Percentiles rank a stretch among this genome's conserved stretches.
phyloP scores from a whole-genome alignment of 1,140 invertebrate genomes.

The Alviniconcha marisindica region DNA sequence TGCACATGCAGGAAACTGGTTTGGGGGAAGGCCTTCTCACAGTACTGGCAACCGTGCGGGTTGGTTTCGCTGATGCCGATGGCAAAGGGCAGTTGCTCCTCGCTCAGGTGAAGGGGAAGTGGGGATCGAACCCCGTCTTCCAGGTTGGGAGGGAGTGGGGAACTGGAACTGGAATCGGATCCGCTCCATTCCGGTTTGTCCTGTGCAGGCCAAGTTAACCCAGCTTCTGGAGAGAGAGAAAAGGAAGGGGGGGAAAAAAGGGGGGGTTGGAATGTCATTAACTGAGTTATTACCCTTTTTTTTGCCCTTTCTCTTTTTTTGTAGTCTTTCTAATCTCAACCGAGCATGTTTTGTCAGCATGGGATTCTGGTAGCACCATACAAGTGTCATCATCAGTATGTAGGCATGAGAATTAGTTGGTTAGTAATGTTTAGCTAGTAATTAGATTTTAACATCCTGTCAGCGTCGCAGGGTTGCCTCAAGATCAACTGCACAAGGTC shows the following conservation, averaged over 20 bases:
- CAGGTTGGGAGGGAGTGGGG: constrained; percentile 38
- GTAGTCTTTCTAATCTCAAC: too few relatives aligned
- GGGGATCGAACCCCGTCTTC: constrained; percentile 44
- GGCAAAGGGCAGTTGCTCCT: constrained; percentile 80
- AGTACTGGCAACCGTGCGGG: constrained; percentile 93
- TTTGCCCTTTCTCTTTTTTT: too few relatives aligned
- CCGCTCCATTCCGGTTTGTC: constrained; percentile 34
- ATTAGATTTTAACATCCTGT: too few relatives aligned
- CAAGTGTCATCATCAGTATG: too few relatives aligned
- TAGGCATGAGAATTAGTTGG: too few relatives aligned
- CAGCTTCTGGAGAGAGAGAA: background rate
- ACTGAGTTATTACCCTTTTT: too few relatives aligned
- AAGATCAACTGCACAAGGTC: too few relatives aligned
- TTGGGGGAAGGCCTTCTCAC: constrained; percentile 92
- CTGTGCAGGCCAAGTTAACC: background rate
- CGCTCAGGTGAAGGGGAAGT: constrained; percentile 49
- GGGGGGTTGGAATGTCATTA: background rate
- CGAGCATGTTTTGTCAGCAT: too few relatives aligned
- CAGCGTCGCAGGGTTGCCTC: too few relatives aligned
- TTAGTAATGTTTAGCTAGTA: too few relatives aligned
- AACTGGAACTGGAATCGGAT: constrained; percentile 48
- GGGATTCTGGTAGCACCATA: too few relatives aligned
- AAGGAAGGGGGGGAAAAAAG: background rate
- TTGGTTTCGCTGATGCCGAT: constrained; percentile 84
- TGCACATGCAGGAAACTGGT: constrained; percentile 93